Conservation (phyloP, 2,888 invertebrate genomes). For the Sturmia bella region DNA sequence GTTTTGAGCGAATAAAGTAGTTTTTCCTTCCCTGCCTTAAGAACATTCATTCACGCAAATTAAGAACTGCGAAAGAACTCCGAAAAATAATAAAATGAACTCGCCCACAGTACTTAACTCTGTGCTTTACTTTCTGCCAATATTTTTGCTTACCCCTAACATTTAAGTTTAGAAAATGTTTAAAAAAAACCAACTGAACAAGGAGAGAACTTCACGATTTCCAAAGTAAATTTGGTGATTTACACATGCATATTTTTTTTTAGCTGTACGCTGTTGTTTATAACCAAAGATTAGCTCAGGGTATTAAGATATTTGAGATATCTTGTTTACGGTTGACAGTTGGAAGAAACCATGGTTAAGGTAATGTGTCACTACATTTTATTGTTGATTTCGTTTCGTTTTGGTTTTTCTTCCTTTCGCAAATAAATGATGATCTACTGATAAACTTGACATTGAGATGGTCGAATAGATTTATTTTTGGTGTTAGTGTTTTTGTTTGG, state of each 20-base stretch:
- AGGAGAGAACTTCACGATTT: conserved; percentile 16
- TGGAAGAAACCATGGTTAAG: conserved; percentile 58
- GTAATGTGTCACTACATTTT: conserved; percentile 57
- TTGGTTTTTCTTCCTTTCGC: conserved; percentile 7
- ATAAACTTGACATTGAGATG: conserved; percentile 64
- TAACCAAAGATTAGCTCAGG: conserved; percentile 59
- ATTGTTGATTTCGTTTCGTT: conserved; percentile 42
- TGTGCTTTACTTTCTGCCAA: rapidly evolving
- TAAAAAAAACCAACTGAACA: conserved; percentile 20
- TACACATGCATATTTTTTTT: conserved; percentile 11
- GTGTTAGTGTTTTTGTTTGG: neutral
- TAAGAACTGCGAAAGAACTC: too few relatives aligned
- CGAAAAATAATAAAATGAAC: too few relatives aligned
- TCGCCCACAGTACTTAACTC: too few relatives aligned
- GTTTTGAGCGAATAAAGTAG: too few relatives aligned
- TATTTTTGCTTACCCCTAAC: conserved; percentile 34
- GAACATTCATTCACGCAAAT: too few relatives aligned
- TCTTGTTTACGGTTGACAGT: conserved; percentile 57
- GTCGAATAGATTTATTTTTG: conserved; percentile 17
- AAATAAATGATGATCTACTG: conserved; percentile 43
- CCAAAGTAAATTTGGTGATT: conserved; percentile 53
- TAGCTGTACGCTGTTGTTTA: conserved; percentile 41
- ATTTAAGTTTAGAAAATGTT: neutral
- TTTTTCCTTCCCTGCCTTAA: too few relatives aligned
- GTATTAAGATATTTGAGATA: conserved; percentile 65